Base-by-base conservation (phyloP, 2,888 invertebrate genomes). In the Leucophenga maculata region DNA sequence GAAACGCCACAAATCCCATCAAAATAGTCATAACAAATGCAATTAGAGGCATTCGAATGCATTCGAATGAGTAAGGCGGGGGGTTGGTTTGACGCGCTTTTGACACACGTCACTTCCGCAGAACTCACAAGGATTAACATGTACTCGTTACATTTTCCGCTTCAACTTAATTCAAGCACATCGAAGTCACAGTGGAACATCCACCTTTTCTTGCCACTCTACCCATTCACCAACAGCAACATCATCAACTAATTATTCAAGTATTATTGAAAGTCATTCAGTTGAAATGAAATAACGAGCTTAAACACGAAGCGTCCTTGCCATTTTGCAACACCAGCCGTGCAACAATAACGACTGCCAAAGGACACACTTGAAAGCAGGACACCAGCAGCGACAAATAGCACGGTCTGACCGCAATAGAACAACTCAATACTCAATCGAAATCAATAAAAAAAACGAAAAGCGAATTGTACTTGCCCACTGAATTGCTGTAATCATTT, bases 251-350 rank as follows among this genome's bases (percentile, higher is more conserved):
- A 86, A 86, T 86, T 86, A 86, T 77, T 82, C 79, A 76, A 81
- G 82, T 85, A 86, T 86, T 86, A 86, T 86, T 74, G 76, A 78
- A 78, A 85, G 62, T 73, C 85, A 86, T 77, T 86, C 76, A 82
- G 79, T 75, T 78, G 86, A 78, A 80, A 84, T 72, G 73, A 75
- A 75, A 80, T 81, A 82, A 80, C 81, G 80, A 82, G 77, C 67
- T 8, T 39, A 8, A 39, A 39, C 9, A 9, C 39, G 11, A 39
- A 39, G 8, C 39, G 39, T 39, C 39, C 39, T 39, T 39, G 39
- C 39, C 39, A 26, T 3, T 73, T 74, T 74, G 11, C 44, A 78
- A 76, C 79, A 76, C 70, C 69, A 73, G 70, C 66, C 69, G 65
- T 72, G 71, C 75, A 75, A 71, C 74, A 74, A 75, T 72, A 69